phyloP scores from a whole-genome alignment of 1,140 invertebrate species.

The Penaeus chinensis region DNA sequence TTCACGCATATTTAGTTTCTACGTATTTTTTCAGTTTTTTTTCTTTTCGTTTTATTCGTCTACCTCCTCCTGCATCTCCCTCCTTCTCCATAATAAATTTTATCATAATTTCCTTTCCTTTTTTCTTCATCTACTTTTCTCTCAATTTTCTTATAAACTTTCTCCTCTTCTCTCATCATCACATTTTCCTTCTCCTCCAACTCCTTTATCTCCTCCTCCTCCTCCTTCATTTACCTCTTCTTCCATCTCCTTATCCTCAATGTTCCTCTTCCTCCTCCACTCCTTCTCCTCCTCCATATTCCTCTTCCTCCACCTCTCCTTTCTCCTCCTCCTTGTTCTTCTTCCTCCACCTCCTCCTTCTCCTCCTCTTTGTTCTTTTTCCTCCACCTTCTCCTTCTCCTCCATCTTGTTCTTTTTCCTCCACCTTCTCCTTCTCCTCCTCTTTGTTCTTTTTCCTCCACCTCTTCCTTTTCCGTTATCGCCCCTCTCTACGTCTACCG shows the following conservation, averaged over 20 bases:
- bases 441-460: not conserved
- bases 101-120: not conserved
- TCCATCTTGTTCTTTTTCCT: not conserved
- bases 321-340: not conserved
- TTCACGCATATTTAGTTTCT: no score
- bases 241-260: not conserved
- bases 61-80: not conserved
- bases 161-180: not conserved
- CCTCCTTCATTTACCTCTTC: not conserved
- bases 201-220: not conserved
- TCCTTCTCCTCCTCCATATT: not conserved
- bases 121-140: not conserved
- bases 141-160: not conserved
- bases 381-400: not conserved
- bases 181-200: not conserved
- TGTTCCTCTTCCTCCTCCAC: not conserved
- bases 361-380: not conserved
- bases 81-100: no score
- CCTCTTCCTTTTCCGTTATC: not conserved
- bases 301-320: not conserved
- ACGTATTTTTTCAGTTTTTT: no score
- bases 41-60: no score
- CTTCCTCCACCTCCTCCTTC: not conserved
- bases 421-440: not conserved
- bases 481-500: not conserved